Evolutionary conservation across 2,797 vertebrate species (phyloP).

Genomic region (Babyrousa celebensis): DNA sequence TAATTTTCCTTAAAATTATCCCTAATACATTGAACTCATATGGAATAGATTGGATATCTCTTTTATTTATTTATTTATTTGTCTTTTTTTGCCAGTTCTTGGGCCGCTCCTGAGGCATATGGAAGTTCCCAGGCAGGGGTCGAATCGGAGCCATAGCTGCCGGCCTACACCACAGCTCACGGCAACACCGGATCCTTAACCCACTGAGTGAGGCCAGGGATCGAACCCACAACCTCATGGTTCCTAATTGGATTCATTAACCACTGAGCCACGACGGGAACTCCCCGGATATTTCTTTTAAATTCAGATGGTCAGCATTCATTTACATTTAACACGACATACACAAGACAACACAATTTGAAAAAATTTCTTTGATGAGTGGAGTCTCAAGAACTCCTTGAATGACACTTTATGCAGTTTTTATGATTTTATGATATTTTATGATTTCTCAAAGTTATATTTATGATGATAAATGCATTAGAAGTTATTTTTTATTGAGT

Average conservation of each 20-base stretch:
- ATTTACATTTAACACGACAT: constrained; percentile 28
- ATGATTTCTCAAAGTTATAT: background rate
- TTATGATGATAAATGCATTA: background rate
- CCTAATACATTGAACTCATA: background rate
- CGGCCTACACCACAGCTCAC: too few relatives aligned
- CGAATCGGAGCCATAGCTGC: too few relatives aligned
- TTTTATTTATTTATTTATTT: constrained; percentile 58
- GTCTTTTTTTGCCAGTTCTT: too few relatives aligned
- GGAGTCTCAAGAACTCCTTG: background rate
- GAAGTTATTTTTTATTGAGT: constrained; percentile 34
- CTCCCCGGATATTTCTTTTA: background rate
- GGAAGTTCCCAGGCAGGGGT: too few relatives aligned
- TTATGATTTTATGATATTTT: background rate
- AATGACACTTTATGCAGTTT: background rate
- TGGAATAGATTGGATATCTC: background rate
- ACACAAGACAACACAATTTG: background rate
- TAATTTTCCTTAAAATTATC: constrained; percentile 27
- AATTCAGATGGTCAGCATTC: background rate
- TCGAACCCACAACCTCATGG: too few relatives aligned
- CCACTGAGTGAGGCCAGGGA: too few relatives aligned
- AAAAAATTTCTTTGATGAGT: background rate
- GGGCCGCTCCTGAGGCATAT: too few relatives aligned
- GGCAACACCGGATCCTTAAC: too few relatives aligned
- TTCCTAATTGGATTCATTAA: too few relatives aligned
- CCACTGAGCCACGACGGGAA: too few relatives aligned